Evolutionary conservation across 2,797 vertebrate species (phyloP).

Genomic region (Sardinella longiceps): DNA sequence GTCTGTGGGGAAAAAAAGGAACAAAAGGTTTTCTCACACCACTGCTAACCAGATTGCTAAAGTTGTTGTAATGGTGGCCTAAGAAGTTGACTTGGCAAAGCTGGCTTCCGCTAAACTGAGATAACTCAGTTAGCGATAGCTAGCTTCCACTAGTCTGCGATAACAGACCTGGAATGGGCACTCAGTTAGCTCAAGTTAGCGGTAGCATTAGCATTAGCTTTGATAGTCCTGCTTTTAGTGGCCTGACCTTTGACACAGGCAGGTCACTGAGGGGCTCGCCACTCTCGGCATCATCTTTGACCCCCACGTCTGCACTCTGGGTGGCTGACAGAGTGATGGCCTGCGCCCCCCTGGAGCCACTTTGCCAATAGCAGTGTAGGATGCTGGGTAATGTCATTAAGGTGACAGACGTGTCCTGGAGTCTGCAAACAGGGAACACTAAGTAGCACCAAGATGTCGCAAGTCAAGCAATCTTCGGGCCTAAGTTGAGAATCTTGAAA

Average conservation of each 20-base stretch:
- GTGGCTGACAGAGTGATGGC: neutral
- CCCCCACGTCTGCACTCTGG: neutral
- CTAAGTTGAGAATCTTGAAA: neutral
- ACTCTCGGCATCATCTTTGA: neutral
- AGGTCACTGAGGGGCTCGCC: neutral
- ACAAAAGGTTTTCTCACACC: neutral
- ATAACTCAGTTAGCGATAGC: neutral
- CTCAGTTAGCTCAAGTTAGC: neutral
- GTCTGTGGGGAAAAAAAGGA: neutral
- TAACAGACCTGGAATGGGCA: neutral
- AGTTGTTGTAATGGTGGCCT: neutral
- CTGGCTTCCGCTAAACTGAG: neutral
- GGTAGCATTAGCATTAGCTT: neutral
- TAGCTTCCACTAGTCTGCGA: neutral
- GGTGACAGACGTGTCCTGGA: neutral
- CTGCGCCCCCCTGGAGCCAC: neutral
- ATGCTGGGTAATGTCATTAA: neutral
- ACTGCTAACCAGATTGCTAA: neutral
- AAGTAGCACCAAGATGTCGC: conserved; percentile 48
- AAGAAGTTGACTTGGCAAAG: neutral
- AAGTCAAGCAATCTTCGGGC: conserved; percentile 26
- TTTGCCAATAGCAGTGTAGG: neutral
- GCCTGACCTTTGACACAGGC: neutral
- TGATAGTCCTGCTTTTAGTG: neutral
- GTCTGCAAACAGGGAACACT: conserved; percentile 6